Evolutionary conservation across 2,113 vertebrate species (phyloP).

Genomic region (Archocentrus centrarchus): DNA sequence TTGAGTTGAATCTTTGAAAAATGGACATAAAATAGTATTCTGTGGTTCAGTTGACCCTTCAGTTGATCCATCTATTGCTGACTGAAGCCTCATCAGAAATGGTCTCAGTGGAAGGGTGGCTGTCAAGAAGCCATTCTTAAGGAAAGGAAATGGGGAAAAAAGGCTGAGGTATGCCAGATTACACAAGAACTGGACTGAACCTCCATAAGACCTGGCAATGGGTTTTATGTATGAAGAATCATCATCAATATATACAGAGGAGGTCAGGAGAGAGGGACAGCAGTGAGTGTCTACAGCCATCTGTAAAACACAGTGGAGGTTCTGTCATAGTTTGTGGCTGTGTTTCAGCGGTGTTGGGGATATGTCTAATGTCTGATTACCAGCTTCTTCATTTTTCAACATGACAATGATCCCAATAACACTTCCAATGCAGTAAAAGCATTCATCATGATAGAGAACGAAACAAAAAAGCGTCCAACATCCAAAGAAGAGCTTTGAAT

Average conservation of each 20-base stretch:
- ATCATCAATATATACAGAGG: neutral
- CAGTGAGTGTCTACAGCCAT: neutral
- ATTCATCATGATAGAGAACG: neutral
- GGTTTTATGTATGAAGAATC: too few species aligned
- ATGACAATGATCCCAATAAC: neutral
- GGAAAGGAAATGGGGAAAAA: neutral
- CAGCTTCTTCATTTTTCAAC: too few species aligned
- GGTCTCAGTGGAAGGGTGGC: neutral
- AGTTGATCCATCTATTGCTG: neutral
- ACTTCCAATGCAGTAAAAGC: neutral
- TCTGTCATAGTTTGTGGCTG: neutral
- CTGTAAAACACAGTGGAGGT: neutral
- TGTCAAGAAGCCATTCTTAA: too few species aligned
- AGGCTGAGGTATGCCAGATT: neutral
- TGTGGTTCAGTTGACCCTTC: too few species aligned
- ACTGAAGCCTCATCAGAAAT: neutral
- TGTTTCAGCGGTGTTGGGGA: neutral
- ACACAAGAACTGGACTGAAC: neutral
- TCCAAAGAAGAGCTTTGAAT: neutral
- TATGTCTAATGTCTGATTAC: too few species aligned
- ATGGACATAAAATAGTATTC: neutral
- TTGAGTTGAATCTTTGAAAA: neutral
- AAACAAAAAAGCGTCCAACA: neutral
- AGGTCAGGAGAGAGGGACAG: neutral
- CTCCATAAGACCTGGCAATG: neutral